phyloP scores from a whole-genome alignment of 2,888 invertebrate genomes.

The Campopleginae sp. region DNA sequence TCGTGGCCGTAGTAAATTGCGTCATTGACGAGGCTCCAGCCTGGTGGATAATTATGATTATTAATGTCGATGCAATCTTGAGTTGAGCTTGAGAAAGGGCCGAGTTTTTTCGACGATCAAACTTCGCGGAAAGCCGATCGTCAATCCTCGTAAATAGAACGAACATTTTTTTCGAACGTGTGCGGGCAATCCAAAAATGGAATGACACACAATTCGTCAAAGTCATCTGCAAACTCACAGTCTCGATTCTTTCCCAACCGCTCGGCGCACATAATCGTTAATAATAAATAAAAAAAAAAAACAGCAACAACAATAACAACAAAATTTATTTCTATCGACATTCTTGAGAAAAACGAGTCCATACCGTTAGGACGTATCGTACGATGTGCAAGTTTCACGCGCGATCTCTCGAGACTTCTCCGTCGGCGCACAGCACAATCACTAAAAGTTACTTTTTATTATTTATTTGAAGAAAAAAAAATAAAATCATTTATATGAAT shows the following conservation, averaged over 20 bases:
- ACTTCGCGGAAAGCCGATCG: background rate
- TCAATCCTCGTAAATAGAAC: slow-evolving; percentile 6
- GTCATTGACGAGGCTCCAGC: background rate
- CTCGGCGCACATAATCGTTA: slow-evolving; percentile 25
- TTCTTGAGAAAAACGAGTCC: slow-evolving; percentile 65
- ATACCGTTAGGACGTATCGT: slow-evolving; percentile 65
- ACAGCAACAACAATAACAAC: too few relatives aligned
- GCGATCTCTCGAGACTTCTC: slow-evolving; percentile 45
- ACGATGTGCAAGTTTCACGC: slow-evolving; percentile 58
- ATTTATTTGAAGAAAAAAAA: too few relatives aligned
- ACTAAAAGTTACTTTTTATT: too few relatives aligned
- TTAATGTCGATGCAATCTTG: background rate
- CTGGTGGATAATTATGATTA: slow-evolving; percentile 8
- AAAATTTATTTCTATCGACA: slow-evolving; percentile 68
- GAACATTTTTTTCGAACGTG: background rate
- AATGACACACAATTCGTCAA: slow-evolving; percentile 35
- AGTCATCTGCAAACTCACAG: slow-evolving; percentile 47
- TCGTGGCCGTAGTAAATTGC: slow-evolving; percentile 9
- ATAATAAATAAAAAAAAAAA: slow-evolving; percentile 49
- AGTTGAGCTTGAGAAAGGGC: background rate
- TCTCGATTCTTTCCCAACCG: slow-evolving; percentile 63
- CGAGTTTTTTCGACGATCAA: background rate
- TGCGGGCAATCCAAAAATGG: background rate
- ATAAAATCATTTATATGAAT: too few relatives aligned
- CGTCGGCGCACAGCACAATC: slow-evolving; percentile 26